A percentile compares a stretch with the other conserved stretches of the same genome.
phyloP scores from a whole-genome alignment of 1,140 invertebrate species.

The Uloborus diversus region DNA sequence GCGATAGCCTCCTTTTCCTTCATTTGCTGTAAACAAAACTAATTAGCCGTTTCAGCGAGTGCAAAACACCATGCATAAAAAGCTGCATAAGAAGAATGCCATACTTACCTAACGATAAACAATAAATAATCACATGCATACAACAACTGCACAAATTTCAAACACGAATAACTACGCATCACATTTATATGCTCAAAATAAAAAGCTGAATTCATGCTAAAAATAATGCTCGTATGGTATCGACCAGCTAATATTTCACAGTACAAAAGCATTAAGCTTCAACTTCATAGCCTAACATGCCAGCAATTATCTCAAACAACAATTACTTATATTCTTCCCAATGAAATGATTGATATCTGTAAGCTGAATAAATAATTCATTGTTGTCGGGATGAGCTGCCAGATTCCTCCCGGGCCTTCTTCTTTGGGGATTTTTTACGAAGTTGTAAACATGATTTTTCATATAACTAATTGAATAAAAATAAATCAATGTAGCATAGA shows the following conservation, averaged over 20 bases:
- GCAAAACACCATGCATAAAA: no score
- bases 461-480: conserved; percentile 29
- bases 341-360: not conserved
- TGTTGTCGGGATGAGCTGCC: conserved; percentile 19
- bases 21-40: no score
- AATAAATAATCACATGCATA: no score
- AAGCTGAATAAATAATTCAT: no score
- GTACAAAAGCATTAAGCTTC: conserved; percentile 22
- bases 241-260: not conserved
- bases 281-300: not conserved
- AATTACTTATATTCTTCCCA: not conserved
- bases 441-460: conserved; percentile 44
- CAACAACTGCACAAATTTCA: no score
- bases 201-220: not conserved
- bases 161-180: no score
- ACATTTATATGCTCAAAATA: no score
- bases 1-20: no score
- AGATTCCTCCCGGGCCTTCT: conserved; percentile 25
- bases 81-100: no score
- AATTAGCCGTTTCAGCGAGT: no score
- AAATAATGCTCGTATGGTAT: not conserved
- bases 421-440: conserved; percentile 54
- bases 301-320: not conserved
- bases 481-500: no score
- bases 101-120: no score